Evolutionary conservation across 2,113 vertebrate genomes (phyloP).

Genomic region (Psettodes erumei): DNA sequence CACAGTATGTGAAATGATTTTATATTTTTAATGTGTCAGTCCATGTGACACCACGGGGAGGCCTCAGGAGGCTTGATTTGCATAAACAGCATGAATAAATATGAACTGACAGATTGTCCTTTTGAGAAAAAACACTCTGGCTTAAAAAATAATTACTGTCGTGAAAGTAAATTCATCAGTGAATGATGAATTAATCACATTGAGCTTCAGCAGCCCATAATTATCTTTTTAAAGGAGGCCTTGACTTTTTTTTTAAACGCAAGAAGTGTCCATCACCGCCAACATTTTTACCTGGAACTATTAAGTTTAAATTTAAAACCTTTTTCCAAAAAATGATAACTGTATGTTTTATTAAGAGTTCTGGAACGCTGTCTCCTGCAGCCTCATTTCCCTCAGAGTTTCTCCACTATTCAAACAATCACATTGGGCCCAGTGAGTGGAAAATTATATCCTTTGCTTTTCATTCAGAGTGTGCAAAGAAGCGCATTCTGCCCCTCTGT

Average conservation of each 20-base stretch:
- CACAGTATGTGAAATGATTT: slow-evolving; percentile 6
- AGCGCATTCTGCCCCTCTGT: neutral
- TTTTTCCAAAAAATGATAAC: slow-evolving; percentile 22
- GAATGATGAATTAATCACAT: slow-evolving; percentile 28
- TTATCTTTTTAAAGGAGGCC: neutral
- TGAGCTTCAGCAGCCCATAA: slow-evolving; percentile 4
- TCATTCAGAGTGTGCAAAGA: slow-evolving; percentile 43
- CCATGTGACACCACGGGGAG: slow-evolving; percentile 1
- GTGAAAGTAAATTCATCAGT: slow-evolving; percentile 4
- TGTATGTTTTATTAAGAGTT: slow-evolving; percentile 41
- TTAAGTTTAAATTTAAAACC: slow-evolving; percentile 25
- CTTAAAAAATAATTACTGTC: slow-evolving; percentile 29
- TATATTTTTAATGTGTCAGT: slow-evolving; percentile 1
- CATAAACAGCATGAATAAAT: slow-evolving; percentile 46
- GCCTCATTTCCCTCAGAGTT: slow-evolving; percentile 38
- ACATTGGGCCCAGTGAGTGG: slow-evolving; percentile 35
- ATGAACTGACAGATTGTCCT: slow-evolving; percentile 23
- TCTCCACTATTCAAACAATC: slow-evolving; percentile 34
- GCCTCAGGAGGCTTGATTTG: slow-evolving; percentile 30
- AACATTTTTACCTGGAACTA: slow-evolving; percentile 18
- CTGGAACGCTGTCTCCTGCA: slow-evolving; percentile 25
- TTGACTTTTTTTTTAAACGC: neutral
- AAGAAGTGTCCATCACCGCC: neutral
- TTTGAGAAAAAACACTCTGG: slow-evolving; percentile 9
- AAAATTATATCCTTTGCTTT: slow-evolving; percentile 31